Percentiles rank a stretch among this genome's conserved stretches.
These are phyloP conservation scores for Luperina testacea DNA, from an alignment of 2,888 invertebrate species.

Conservation along the genomic window DNA sequence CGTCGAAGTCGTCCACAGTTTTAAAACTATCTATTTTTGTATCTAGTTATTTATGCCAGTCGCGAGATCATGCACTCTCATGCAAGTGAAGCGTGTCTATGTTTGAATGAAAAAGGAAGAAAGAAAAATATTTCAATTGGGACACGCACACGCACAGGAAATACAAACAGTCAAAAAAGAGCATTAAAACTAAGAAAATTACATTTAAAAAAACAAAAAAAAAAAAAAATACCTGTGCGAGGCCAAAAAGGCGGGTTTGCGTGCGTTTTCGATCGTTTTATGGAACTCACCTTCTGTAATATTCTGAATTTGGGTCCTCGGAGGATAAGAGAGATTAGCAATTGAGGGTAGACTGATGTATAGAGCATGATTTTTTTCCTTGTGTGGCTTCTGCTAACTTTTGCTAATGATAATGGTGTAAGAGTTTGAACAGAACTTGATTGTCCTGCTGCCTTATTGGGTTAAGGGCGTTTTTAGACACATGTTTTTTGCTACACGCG, in stretches of 20 bases:
- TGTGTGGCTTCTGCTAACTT: conserved; percentile 24
- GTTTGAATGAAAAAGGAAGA: neutral
- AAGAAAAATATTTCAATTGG: neutral
- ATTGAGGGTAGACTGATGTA: conserved; percentile 49
- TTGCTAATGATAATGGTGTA: conserved; percentile 5
- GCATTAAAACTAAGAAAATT: neutral
- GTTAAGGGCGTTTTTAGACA: neutral
- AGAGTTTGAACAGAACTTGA: conserved; percentile 32
- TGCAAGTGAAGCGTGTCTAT: neutral
- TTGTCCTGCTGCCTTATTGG: neutral
- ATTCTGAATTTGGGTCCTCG: neutral
- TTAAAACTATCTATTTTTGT: too few relatives aligned
- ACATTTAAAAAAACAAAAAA: neutral
- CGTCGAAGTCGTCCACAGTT: too few relatives aligned
- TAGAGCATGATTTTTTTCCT: conserved; percentile 36
- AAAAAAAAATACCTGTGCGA: neutral
- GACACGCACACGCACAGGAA: neutral
- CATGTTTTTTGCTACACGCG: neutral
- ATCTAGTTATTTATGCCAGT: neutral
- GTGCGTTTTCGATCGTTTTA: neutral
- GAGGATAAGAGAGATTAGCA: conserved; percentile 31
- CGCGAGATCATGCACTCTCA: neutral
- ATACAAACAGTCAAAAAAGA: neutral
- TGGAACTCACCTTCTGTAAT: conserved; percentile 3
- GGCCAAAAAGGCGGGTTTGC: neutral